Evolutionary conservation across 2,113 vertebrate genomes (phyloP).

Genomic region (Hiodon tergisus): DNA sequence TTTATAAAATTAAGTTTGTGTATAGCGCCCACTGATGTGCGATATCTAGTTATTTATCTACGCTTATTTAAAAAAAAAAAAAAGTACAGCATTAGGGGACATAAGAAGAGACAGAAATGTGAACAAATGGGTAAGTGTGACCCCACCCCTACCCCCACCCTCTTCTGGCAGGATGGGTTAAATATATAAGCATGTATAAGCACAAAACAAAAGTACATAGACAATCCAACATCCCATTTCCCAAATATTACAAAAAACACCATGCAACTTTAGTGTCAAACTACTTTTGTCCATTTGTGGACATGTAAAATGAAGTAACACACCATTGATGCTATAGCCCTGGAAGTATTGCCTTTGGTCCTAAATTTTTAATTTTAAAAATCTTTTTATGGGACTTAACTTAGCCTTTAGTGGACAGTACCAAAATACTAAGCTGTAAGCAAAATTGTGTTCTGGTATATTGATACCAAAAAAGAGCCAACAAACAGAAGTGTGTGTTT

Average conservation of each 20-base stretch:
- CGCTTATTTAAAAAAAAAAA: too few relatives aligned
- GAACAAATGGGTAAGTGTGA: not conserved
- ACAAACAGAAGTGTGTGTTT: too few relatives aligned
- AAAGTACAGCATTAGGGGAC: too few relatives aligned
- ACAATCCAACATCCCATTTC: conserved; percentile 5
- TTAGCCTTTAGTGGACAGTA: not conserved
- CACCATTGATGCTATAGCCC: not conserved
- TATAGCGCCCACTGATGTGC: not conserved
- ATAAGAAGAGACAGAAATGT: conserved; percentile 5
- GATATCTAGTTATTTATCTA: too few relatives aligned
- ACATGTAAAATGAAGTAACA: conserved; percentile 4
- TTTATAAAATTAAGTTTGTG: not conserved
- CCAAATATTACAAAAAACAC: conserved; percentile 10
- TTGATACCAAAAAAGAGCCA: too few relatives aligned
- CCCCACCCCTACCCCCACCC: not conserved
- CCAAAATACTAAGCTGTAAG: not conserved
- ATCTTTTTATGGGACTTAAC: too few relatives aligned
- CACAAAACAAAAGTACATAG: conserved; percentile 26
- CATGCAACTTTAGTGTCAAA: conserved; percentile 43
- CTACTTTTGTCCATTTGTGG: conserved; percentile 31
- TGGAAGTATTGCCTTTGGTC: conserved; percentile 24
- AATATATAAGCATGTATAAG: not conserved
- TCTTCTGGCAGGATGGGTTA: not conserved
- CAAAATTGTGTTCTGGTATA: too few relatives aligned
- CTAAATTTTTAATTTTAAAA: not conserved